Conservation (phyloP, 2,888 invertebrate genomes). For the Thalpophila matura region DNA sequence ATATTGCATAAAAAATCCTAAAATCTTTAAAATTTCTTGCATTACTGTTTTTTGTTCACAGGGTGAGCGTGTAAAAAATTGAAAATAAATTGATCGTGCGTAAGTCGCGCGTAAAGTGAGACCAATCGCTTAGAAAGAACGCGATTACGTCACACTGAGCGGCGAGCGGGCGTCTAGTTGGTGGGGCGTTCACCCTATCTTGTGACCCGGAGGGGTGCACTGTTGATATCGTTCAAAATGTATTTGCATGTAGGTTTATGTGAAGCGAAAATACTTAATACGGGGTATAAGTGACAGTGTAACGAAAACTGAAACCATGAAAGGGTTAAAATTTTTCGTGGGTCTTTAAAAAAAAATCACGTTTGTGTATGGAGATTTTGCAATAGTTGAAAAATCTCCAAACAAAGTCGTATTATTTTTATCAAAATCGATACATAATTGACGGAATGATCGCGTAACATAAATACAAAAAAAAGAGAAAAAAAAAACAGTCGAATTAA, state of each 20-base stretch:
- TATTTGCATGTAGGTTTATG: not conserved
- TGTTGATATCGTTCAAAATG: not conserved
- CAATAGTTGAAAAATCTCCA: too few relatives aligned
- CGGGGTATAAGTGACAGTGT: not conserved
- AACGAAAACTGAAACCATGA: too few relatives aligned
- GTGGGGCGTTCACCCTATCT: slow-evolving; percentile 20
- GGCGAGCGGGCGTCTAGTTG: slow-evolving; percentile 15
- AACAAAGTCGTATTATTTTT: too few relatives aligned
- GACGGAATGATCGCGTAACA: too few relatives aligned
- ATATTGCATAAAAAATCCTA: not conserved
- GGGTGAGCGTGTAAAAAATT: slow-evolving; percentile 80
- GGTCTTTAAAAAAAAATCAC: too few relatives aligned
- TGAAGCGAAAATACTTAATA: too few relatives aligned
- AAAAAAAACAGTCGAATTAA: too few relatives aligned
- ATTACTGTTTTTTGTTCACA: slow-evolving; percentile 43
- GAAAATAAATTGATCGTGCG: slow-evolving; percentile 86
- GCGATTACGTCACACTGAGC: slow-evolving; percentile 72
- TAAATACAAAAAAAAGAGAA: too few relatives aligned
- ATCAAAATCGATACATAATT: too few relatives aligned
- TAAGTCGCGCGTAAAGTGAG: slow-evolving; percentile 77
- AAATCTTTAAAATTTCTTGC: slow-evolving; percentile 10
- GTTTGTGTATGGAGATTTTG: too few relatives aligned
- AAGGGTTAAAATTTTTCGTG: too few relatives aligned
- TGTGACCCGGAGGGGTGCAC: slow-evolving; percentile 14
- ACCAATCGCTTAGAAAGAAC: slow-evolving; percentile 82